These are phyloP conservation scores for Nomia melanderi DNA, from an alignment of 1,140 invertebrate species.

Conservation along the genomic window DNA sequence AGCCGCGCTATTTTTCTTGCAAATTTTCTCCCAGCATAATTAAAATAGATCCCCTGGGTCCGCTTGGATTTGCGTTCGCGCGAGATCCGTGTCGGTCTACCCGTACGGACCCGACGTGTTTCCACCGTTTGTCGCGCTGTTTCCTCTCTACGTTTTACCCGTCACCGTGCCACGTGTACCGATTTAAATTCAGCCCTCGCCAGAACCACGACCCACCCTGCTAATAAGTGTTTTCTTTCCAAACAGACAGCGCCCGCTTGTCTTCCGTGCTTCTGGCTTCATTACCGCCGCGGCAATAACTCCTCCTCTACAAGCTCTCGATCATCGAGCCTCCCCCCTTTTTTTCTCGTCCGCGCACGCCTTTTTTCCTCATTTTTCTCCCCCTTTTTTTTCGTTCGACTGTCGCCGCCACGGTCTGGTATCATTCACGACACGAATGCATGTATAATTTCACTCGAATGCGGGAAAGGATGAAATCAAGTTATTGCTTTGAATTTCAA, in stretches of 20 bases:
- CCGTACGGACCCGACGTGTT: neutral
- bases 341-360: neutral
- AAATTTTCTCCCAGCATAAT: constrained; percentile 38
- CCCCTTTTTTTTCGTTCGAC: neutral
- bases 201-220: constrained; percentile 30
- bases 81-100: neutral
- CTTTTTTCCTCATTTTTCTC: neutral
- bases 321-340: constrained; percentile 5
- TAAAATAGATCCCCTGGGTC: constrained; percentile 37
- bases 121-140: constrained; percentile 19
- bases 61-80: constrained; percentile 23
- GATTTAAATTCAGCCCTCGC: constrained; percentile 49
- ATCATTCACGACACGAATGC: neutral
- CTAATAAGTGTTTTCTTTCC: constrained; percentile 50
- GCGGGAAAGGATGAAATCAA: neutral
- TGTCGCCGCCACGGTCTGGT: neutral
- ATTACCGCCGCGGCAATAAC: constrained; percentile 35
- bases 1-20: constrained; percentile 41
- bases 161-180: constrained; percentile 37
- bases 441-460: neutral
- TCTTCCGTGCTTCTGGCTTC: constrained; percentile 26
- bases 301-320: constrained; percentile 15
- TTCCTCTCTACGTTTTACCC: constrained; percentile 24
- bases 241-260: constrained; percentile 41
- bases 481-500: neutral